Evolutionary conservation across 1,140 invertebrate genomes (phyloP).

Genomic region (Amyelois transitella): DNA sequence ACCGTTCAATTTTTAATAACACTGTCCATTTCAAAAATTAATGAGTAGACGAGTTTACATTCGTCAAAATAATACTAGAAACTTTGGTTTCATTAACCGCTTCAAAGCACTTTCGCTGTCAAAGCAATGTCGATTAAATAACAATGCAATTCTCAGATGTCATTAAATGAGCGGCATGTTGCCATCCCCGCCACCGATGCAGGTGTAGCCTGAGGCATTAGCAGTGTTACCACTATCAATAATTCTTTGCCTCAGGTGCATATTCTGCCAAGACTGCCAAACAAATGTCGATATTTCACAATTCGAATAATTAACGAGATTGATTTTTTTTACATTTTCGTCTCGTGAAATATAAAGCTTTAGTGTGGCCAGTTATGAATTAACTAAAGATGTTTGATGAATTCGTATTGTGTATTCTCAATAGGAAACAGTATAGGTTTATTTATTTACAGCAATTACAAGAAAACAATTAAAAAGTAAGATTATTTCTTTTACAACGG

Average conservation of each 20-base stretch:
- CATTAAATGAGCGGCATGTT: background rate
- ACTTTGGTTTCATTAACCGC: no score
- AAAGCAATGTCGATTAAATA: background rate
- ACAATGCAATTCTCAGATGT: background rate
- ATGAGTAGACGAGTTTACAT: no score
- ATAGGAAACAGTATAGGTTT: no score
- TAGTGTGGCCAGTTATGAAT: background rate
- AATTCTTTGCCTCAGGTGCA: background rate
- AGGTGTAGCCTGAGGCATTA: background rate
- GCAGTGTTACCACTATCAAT: no score
- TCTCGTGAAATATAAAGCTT: background rate
- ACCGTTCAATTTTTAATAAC: no score
- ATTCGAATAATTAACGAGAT: conserved; percentile 1
- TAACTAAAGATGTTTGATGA: no score
- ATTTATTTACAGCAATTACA: no score
- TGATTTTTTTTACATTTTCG: background rate
- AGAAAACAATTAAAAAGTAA: no score
- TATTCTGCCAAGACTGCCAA: background rate
- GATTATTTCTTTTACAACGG: no score
- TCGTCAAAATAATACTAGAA: background rate
- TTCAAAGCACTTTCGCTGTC: background rate
- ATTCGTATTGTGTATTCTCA: no score
- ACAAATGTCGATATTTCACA: background rate
- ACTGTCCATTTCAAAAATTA: no score
- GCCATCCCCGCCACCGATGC: background rate